Evolutionary conservation across 92 coral and sea anemone species (phyloP).

Genomic region (Anthopleura xanthogrammica): DNA sequence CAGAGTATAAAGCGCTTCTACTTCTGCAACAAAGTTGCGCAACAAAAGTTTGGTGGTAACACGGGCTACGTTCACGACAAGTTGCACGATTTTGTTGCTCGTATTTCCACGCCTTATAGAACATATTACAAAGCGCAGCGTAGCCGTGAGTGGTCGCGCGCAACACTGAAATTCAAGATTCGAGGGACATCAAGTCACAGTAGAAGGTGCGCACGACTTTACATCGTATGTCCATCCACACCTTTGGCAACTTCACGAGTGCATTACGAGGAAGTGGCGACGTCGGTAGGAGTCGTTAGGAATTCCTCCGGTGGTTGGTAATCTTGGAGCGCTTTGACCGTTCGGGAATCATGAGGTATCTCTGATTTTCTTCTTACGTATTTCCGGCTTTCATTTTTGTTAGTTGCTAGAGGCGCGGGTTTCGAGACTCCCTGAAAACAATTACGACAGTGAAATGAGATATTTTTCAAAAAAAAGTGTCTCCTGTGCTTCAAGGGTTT

Average conservation of each 20-base stretch:
- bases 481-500: too few species aligned
- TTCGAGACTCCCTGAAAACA: conserved; percentile 18
- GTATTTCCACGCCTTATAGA: too few species aligned
- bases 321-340: conserved; percentile 75
- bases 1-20: too few species aligned
- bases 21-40: too few species aligned
- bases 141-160: too few species aligned
- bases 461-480: too few species aligned
- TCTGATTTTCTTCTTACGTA: conserved; percentile 93
- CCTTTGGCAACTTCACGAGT: background rate
- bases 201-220: background rate
- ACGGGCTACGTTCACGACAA: too few species aligned
- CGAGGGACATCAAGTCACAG: too few species aligned
- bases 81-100: too few species aligned
- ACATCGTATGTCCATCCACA: background rate
- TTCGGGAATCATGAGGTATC: conserved; percentile 83
- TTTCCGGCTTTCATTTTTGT: conserved; percentile 75
- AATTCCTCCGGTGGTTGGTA: conserved; percentile 74
- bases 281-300: conserved; percentile 50
- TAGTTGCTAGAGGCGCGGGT: conserved; percentile 23
- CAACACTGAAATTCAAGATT: too few species aligned
- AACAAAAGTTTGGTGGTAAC: too few species aligned
- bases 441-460: background rate
- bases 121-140: too few species aligned
- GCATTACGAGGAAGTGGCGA: background rate